Conservation (phyloP, 2,888 invertebrate species). For the Apeira syringaria region DNA sequence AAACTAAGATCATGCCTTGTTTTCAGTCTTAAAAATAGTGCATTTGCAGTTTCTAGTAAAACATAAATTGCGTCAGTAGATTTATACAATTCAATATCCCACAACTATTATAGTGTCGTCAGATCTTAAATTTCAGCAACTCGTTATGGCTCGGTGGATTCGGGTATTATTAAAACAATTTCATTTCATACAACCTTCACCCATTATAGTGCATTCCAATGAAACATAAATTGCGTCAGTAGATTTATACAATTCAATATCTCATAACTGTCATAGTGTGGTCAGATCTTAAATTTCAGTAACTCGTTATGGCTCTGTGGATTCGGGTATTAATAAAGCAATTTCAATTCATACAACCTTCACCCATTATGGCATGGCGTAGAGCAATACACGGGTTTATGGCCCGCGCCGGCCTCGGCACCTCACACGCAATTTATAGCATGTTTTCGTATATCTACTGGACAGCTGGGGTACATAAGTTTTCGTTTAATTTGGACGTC, state of each 20-base stretch:
- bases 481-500: constrained; percentile 24
- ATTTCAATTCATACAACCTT: constrained; percentile 52
- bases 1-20: too few species aligned
- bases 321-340: constrained; percentile 44
- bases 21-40: too few species aligned
- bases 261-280: background rate
- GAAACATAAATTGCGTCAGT: too few species aligned
- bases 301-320: constrained; percentile 28
- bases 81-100: background rate
- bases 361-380: constrained; percentile 43
- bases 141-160: constrained; percentile 28
- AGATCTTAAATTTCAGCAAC: constrained; percentile 13
- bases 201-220: too few species aligned
- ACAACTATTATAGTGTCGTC: background rate
- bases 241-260: too few species aligned
- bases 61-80: too few species aligned
- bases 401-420: constrained; percentile 30
- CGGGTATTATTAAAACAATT: constrained; percentile 49
- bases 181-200: constrained; percentile 48
- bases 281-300: constrained; percentile 6
- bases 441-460: constrained; percentile 40
- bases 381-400: constrained; percentile 41
- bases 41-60: too few species aligned
- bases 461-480: constrained; percentile 33
- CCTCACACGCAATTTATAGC: constrained; percentile 43